A percentile compares a stretch with the other conserved stretches of the same genome.
These are phyloP conservation scores for Ennomos erosarius DNA, from an alignment of 2,888 invertebrate species.

Conservation along the genomic window DNA sequence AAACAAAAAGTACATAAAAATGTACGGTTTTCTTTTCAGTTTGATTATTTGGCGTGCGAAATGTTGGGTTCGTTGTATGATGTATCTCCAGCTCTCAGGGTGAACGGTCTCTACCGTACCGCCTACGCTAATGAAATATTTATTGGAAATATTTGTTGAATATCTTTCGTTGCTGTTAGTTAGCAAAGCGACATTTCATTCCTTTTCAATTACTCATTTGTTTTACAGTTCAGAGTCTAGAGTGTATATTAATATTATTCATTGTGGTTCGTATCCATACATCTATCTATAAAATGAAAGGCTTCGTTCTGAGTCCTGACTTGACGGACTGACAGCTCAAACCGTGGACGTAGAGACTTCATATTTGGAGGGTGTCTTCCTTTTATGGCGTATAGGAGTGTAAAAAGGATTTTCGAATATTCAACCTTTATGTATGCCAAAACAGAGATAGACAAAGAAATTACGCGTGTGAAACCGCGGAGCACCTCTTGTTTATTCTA, in stretches of 20 bases:
- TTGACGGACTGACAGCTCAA: no score
- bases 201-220: conserved; percentile 19
- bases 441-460: no score
- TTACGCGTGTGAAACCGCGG: no score
- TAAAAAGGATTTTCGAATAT: no score
- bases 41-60: conserved; percentile 52
- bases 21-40: conserved; percentile 40
- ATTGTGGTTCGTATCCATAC: not conserved
- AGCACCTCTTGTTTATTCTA: not conserved
- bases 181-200: conserved; percentile 7
- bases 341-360: no score
- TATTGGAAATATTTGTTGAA: conserved; percentile 36
- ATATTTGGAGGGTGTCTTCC: no score
- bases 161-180: conserved; percentile 19
- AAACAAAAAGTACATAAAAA: conserved; percentile 38
- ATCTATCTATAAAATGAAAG: no score
- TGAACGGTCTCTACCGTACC: conserved; percentile 57
- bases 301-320: no score
- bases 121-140: conserved; percentile 52
- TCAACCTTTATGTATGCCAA: no score
- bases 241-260: conserved; percentile 8
- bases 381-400: no score
- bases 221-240: conserved; percentile 7
- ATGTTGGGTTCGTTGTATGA: conserved; percentile 53
- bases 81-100: conserved; percentile 48